phyloP scores from a whole-genome alignment of 2,113 vertebrate species.

The Chaenogobius annularis region DNA sequence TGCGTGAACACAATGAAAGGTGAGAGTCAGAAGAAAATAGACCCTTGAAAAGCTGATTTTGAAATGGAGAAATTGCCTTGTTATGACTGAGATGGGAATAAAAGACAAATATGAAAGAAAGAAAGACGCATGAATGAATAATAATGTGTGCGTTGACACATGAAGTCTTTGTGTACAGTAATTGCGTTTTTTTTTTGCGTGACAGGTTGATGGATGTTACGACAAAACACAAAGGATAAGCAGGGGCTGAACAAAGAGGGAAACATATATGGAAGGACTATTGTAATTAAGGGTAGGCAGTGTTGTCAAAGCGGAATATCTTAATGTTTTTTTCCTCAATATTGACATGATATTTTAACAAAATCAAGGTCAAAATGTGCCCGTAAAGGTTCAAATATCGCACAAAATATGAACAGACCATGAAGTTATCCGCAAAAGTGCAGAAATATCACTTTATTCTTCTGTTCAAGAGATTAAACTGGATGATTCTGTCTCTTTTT shows the following conservation, averaged over 20 bases:
- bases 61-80: neutral
- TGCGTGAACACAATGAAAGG: neutral
- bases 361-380: no score
- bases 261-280: neutral
- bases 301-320: no score
- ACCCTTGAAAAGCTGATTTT: conserved; percentile 12
- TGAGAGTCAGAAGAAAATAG: conserved; percentile 3
- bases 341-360: no score
- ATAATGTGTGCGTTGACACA: neutral
- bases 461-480: no score
- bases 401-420: no score
- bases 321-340: no score
- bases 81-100: conserved; percentile 15
- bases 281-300: no score
- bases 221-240: neutral
- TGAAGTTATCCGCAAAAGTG: no score
- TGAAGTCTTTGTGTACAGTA: neutral
- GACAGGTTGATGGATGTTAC: neutral
- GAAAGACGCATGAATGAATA: neutral
- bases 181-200: neutral
- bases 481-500: no score
- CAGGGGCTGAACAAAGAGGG: neutral
- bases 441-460: no score
- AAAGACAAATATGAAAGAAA: neutral
- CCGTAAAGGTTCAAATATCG: no score